Percentiles rank a stretch among this genome's conserved stretches.
Evolutionary conservation across 2,888 invertebrate species (phyloP).

Genomic region (Eristalis arbustorum): DNA sequence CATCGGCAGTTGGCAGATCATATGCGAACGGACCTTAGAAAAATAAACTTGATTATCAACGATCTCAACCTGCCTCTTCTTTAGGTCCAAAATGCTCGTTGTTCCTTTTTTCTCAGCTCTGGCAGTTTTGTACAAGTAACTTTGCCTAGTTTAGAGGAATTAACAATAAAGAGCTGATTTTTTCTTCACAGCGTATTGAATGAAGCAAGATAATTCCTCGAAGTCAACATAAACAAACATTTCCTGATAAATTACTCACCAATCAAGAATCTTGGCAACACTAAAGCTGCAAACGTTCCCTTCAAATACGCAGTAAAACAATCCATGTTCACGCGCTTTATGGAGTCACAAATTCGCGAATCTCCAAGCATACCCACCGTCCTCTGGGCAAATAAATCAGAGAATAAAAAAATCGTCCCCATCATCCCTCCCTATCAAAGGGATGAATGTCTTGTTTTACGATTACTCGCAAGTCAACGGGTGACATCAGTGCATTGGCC

Average conservation of each 20-base stretch:
- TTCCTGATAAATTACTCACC: neutral
- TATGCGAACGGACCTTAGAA: too few relatives aligned
- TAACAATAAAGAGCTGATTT: too few relatives aligned
- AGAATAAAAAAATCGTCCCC: neutral
- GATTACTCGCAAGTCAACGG: neutral
- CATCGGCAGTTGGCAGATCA: too few relatives aligned
- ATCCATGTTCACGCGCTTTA: neutral
- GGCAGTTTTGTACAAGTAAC: neutral
- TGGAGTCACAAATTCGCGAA: neutral
- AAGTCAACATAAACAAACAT: neutral
- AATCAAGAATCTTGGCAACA: neutral
- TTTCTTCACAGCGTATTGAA: neutral
- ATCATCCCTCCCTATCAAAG: neutral
- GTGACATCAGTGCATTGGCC: slow-evolving; percentile 29
- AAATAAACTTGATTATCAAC: too few relatives aligned
- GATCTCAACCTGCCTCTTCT: too few relatives aligned
- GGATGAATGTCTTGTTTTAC: neutral
- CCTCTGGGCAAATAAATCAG: neutral
- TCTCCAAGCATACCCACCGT: neutral
- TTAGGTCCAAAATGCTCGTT: too few relatives aligned
- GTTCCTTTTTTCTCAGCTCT: too few relatives aligned
- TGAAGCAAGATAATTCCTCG: neutral
- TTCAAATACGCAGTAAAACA: neutral
- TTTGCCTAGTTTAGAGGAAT: neutral
- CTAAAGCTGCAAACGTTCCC: neutral